phyloP scores from a whole-genome alignment of 2,888 invertebrate genomes.

The Drosophila leonis region DNA sequence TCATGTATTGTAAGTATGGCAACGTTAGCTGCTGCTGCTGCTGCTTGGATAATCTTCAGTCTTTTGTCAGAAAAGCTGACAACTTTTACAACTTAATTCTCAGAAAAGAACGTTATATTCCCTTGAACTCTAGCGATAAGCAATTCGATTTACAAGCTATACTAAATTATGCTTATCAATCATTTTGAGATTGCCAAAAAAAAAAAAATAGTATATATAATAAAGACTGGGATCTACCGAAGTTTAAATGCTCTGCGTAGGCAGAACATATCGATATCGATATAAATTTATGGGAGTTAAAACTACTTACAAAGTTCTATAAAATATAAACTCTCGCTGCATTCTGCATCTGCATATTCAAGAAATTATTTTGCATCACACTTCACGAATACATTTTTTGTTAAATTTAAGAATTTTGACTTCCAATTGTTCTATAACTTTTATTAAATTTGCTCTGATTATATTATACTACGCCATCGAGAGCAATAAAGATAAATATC shows the following conservation, averaged over 20 bases:
- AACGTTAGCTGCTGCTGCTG: not conserved
- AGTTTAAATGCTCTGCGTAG: slow-evolving; percentile 3
- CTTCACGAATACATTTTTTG: not conserved
- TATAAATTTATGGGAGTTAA: not conserved
- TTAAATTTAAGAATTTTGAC: too few relatives aligned
- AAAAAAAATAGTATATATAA: not conserved
- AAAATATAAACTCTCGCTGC: not conserved
- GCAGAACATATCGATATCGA: not conserved
- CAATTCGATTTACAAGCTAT: slow-evolving; percentile 15
- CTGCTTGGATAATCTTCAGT: not conserved
- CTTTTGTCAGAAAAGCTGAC: not conserved
- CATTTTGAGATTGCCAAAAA: not conserved
- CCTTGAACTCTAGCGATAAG: slow-evolving; percentile 28
- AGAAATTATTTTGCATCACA: too few relatives aligned
- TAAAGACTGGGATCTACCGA: not conserved
- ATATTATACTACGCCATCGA: not conserved
- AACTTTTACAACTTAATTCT: not conserved
- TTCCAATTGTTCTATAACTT: too few relatives aligned
- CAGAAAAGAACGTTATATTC: slow-evolving; percentile 6
- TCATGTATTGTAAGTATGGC: slow-evolving; percentile 23
- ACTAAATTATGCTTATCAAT: slow-evolving; percentile 26
- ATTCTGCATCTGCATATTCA: not conserved
- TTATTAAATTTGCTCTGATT: not conserved
- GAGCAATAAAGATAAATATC: slow-evolving; percentile 24
- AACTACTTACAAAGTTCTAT: not conserved